These are phyloP conservation scores for Masnerella sp. DNA, from an alignment of 2,888 invertebrate species.

Conservation along the genomic window DNA sequence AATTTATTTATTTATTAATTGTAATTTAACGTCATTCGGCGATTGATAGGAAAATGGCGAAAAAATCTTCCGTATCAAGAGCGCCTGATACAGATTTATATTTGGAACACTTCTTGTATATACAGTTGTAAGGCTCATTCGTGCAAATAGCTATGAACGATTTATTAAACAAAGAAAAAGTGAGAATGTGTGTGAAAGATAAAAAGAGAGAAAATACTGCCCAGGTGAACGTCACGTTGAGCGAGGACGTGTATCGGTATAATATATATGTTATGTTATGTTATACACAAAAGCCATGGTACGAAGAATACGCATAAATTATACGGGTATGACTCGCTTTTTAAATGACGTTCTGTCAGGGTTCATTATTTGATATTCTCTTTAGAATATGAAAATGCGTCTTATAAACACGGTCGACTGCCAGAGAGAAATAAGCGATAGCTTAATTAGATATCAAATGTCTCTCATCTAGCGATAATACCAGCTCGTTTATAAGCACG, in stretches of 20 bases:
- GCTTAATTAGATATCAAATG: conserved; percentile 56
- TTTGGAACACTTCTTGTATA: conserved; percentile 43
- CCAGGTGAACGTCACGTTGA: neutral
- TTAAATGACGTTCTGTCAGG: conserved; percentile 16
- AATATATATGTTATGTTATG: too few relatives aligned
- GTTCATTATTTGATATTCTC: conserved; percentile 13
- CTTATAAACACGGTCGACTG: conserved; percentile 43
- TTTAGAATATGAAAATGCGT: conserved; percentile 31
- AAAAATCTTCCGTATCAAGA: neutral
- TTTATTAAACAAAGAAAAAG: conserved; percentile 42
- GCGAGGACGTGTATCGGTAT: conserved; percentile 36
- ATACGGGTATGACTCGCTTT: neutral
- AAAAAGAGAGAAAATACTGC: conserved; percentile 55
- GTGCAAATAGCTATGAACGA: conserved; percentile 54
- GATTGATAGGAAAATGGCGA: neutral
- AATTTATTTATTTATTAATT: conserved; percentile 7
- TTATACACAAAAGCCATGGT: too few relatives aligned
- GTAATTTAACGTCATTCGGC: neutral
- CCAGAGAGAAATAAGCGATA: conserved; percentile 45
- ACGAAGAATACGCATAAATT: too few relatives aligned
- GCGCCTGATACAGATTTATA: conserved; percentile 31
- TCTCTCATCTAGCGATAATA: conserved; percentile 50
- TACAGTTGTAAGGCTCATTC: conserved; percentile 55
- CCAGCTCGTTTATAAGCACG: conserved; percentile 49
- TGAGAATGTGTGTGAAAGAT: conserved; percentile 57